Evolutionary conservation across 2,113 vertebrate species (phyloP).

Genomic region (Channa maculata): DNA sequence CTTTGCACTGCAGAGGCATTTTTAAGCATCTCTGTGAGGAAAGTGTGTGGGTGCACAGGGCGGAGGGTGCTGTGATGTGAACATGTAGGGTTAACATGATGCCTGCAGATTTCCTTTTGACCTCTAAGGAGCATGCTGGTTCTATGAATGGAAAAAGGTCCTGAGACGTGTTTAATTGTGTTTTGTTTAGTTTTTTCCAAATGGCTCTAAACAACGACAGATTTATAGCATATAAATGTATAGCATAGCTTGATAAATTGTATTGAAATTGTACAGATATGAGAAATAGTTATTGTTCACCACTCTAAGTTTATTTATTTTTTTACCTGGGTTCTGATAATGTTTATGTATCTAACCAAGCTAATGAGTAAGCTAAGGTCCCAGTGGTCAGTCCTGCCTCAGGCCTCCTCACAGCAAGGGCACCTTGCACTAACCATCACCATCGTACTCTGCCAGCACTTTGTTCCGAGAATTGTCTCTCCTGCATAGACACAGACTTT

Average conservation of each 20-base stretch:
- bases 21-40: slow-evolving; percentile 21
- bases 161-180: slow-evolving; percentile 8
- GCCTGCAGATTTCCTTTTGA: slow-evolving; percentile 60
- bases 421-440: slow-evolving; percentile 59
- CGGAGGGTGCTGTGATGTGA: slow-evolving; percentile 39
- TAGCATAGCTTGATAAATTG: too few species aligned
- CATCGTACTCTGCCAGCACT: slow-evolving; percentile 50
- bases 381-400: slow-evolving; percentile 37
- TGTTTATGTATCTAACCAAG: too few species aligned
- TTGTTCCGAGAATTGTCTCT: slow-evolving; percentile 52
- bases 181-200: too few species aligned
- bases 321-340: too few species aligned
- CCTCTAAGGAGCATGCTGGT: slow-evolving; percentile 43
- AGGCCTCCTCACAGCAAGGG: slow-evolving; percentile 60
- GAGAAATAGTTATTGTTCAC: too few species aligned
- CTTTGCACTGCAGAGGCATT: slow-evolving; percentile 20
- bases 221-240: too few species aligned
- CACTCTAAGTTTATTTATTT: too few species aligned
- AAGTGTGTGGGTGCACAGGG: slow-evolving; percentile 1
- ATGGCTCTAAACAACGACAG: too few species aligned
- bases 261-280: too few species aligned
- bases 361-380: neutral
- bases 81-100: slow-evolving; percentile 53
- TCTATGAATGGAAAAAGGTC: slow-evolving; percentile 46
- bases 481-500: slow-evolving; percentile 48